Conservation (phyloP, 2,797 vertebrate genomes). For the Ptychadena robeensis region DNA sequence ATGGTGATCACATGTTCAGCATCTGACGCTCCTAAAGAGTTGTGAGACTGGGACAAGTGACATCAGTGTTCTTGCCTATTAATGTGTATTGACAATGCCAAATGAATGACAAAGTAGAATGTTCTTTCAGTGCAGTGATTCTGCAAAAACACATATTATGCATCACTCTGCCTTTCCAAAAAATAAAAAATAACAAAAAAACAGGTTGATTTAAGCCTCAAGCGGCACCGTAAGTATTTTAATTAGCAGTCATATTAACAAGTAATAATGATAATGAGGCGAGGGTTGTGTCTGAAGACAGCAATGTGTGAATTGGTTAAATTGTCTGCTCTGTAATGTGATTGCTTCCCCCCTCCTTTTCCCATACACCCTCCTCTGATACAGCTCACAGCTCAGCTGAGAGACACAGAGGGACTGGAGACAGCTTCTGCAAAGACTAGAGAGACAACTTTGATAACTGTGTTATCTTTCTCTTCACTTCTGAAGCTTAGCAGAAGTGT, state of each 20-base stretch:
- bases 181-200: too few relatives aligned
- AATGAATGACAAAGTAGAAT: background rate
- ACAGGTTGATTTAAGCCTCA: too few relatives aligned
- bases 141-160: background rate
- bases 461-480: slow-evolving; percentile 28
- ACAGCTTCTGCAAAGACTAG: background rate
- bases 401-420: slow-evolving; percentile 22
- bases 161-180: background rate
- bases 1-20: too few relatives aligned
- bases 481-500: slow-evolving; percentile 4
- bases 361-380: background rate
- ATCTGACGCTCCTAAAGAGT: too few relatives aligned
- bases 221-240: background rate
- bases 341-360: background rate
- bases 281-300: background rate
- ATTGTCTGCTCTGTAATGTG: background rate
- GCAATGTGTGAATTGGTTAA: slow-evolving; percentile 5
- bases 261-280: background rate
- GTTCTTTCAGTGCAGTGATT: background rate
- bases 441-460: slow-evolving; percentile 19
- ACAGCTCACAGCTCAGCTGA: slow-evolving; percentile 14
- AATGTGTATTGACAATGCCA: background rate
- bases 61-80: too few relatives aligned
- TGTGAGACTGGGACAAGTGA: too few relatives aligned
- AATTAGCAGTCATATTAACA: background rate